These are phyloP conservation scores for Peromyscus nudipes DNA, from an alignment of 2,797 vertebrate species.

Conservation along the genomic window DNA sequence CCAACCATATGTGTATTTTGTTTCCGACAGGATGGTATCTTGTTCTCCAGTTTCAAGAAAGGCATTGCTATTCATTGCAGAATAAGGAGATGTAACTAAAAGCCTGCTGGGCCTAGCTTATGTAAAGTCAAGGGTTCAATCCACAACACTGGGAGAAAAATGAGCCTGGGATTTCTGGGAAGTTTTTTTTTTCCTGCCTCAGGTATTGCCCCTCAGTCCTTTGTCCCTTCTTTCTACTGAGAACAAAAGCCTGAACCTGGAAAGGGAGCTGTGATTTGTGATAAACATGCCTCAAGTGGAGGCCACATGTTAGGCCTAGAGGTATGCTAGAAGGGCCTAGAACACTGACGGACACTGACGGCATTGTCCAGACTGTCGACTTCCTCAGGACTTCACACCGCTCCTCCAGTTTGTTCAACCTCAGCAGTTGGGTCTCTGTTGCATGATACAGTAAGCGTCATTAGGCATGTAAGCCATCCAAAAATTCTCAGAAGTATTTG, in stretches of 20 bases:
- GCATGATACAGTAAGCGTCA: background rate
- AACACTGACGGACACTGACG: background rate
- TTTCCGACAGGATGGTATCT: background rate
- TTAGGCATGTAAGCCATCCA: background rate
- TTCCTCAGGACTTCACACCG: background rate
- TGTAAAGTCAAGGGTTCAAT: background rate
- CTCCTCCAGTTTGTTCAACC: background rate
- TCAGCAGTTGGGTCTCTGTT: background rate
- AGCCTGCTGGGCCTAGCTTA: too few relatives aligned
- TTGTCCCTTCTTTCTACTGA: background rate
- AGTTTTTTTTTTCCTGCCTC: slow-evolving; percentile 13
- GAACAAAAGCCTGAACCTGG: background rate
- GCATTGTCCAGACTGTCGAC: background rate
- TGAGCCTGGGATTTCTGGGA: background rate
- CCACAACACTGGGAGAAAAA: background rate
- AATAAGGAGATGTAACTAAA: background rate
- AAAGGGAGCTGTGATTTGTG: background rate
- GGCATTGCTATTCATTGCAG: background rate
- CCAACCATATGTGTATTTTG: background rate
- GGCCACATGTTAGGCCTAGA: background rate
- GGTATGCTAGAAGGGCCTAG: background rate
- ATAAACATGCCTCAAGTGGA: background rate
- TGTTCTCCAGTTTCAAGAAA: background rate
- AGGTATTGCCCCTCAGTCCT: background rate
- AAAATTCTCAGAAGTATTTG: background rate